Percentiles rank a stretch among this genome's conserved stretches.
Conservation (phyloP, 2,113 vertebrate species). For the Nerophis lumbriciformis region DNA sequence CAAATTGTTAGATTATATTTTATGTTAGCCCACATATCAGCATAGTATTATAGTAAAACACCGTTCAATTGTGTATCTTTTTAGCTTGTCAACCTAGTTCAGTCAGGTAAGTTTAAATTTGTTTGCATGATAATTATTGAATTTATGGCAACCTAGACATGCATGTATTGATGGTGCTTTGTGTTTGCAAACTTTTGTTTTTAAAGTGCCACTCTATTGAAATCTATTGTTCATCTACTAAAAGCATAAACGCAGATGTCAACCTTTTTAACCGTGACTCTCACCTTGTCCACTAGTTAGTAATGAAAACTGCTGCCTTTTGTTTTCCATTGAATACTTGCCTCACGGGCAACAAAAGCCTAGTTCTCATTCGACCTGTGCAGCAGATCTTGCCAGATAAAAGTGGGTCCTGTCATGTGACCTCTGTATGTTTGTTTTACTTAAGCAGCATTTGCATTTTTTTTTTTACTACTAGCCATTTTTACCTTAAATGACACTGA, state of each 20-base stretch:
- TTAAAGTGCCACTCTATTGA: constrained; percentile 85
- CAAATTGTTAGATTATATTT: no score
- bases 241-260: constrained; percentile 90
- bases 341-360: constrained; percentile 76
- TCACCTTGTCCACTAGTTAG: constrained; percentile 88
- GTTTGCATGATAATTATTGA: neutral
- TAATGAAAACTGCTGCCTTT: constrained; percentile 91
- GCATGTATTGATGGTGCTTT: neutral
- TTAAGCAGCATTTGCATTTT: neutral
- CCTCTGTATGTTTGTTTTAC: neutral
- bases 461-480: no score
- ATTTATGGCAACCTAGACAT: neutral
- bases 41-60: no score
- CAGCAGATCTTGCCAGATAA: constrained; percentile 79
- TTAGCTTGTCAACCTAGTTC: no score
- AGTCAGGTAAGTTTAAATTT: no score
- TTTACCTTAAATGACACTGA: no score
- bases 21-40: no score
- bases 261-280: constrained; percentile 89
- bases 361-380: constrained; percentile 74
- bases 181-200: constrained; percentile 74
- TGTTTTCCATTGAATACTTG: constrained; percentile 89
- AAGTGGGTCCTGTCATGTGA: constrained; percentile 63
- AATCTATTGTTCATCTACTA: constrained; percentile 76
- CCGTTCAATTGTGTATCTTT: no score